Conservation (phyloP, 2,113 vertebrate genomes). For the Leucopsar rothschildi region DNA sequence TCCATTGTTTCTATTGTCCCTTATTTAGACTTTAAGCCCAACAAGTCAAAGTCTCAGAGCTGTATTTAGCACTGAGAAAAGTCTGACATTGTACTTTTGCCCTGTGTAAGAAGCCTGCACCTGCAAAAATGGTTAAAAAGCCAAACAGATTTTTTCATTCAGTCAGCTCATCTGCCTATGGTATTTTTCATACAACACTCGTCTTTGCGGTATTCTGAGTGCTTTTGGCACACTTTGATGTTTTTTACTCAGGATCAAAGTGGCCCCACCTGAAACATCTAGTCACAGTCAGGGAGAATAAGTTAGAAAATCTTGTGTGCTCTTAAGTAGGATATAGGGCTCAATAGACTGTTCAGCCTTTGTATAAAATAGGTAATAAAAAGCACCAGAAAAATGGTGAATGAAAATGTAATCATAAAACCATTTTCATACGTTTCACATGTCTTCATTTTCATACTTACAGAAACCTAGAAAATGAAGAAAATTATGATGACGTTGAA, state of each 20-base stretch:
- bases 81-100: background rate
- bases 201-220: background rate
- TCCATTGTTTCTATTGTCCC: background rate
- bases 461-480: constrained; percentile 72
- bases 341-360: background rate
- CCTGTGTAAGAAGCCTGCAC: background rate
- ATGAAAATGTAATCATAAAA: background rate
- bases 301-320: background rate
- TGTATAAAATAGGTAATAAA: background rate
- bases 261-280: background rate
- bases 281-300: background rate
- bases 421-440: background rate
- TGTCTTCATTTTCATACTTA: constrained; percentile 29
- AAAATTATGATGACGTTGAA: constrained; percentile 82
- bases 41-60: background rate
- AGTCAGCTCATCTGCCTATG: background rate
- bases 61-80: background rate
- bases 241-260: background rate
- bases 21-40: background rate
- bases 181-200: background rate
- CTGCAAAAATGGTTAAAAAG: background rate
- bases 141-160: background rate
- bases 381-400: background rate
- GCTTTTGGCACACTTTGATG: background rate
- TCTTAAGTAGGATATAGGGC: background rate